Evolutionary conservation across 2,797 vertebrate species (phyloP).

Genomic region (Orientallactaga sibirica): DNA sequence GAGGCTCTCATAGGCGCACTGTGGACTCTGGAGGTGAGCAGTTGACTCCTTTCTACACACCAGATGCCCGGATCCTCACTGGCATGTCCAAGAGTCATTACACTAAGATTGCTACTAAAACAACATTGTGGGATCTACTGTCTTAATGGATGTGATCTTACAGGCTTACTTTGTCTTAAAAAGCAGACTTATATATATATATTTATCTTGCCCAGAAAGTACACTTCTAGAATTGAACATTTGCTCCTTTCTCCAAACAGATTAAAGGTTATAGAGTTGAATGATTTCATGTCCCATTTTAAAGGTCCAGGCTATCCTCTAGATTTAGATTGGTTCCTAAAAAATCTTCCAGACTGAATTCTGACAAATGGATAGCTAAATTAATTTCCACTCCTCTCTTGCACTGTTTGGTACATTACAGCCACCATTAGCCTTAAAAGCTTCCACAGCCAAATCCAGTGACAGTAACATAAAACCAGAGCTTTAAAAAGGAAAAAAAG

Average conservation of each 20-base stretch:
- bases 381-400: conserved; percentile 77
- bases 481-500: neutral
- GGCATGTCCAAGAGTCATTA: conserved; percentile 61
- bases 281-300: conserved; percentile 58
- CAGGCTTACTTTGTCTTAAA: conserved; percentile 67
- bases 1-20: neutral
- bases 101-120: conserved; percentile 72
- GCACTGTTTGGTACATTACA: conserved; percentile 63
- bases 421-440: conserved; percentile 83
- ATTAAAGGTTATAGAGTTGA: conserved; percentile 76
- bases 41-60: conserved; percentile 11
- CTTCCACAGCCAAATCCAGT: conserved; percentile 69
- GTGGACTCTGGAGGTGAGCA: neutral
- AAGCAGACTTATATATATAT: conserved; percentile 60
- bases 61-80: conserved; percentile 21
- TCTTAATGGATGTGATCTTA: conserved; percentile 76
- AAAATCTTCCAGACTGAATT: conserved; percentile 66
- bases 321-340: conserved; percentile 74
- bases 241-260: conserved; percentile 77
- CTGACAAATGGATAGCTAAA: conserved; percentile 82
- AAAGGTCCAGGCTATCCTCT: conserved; percentile 60
- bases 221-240: conserved; percentile 77
- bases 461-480: conserved; percentile 70
- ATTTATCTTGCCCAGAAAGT: conserved; percentile 83
- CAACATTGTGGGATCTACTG: conserved; percentile 52